Evolutionary conservation across 1,140 invertebrate species (phyloP), one percentile per base, ranked within the genome.

Genomic region (Octopus sinensis): DNA sequence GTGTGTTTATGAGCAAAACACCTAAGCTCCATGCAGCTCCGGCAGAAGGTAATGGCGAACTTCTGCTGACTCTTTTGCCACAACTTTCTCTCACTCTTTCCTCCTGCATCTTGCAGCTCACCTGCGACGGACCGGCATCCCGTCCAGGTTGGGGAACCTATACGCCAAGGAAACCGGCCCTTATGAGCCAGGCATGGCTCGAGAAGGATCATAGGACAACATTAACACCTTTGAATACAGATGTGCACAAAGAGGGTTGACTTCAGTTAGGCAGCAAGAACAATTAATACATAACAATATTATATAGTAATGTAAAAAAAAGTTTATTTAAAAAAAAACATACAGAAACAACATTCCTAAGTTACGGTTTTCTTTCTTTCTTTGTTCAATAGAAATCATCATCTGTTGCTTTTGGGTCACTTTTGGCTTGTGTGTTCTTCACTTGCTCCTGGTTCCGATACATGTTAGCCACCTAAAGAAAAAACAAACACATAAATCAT

Each of bases 401-500:
- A 9, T 88, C 84, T 6, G 85, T 85, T 9, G 83, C 87, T 9
- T 77, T 84, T 4, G 82, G 79, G n/a, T 82, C 82, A 12, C 56
- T 54, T 80, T 81, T 81, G 43, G 77, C 84, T 52, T 92, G 87
- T 85, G 94, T 93, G 91, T 97, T 97, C 88, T 96, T 95, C 43
- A 98, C 95, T 90, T 96, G 95, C 86, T 98, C 96, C 91, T 98
- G 97, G 86, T 93, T 95, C 5, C 93, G 94, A 90, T 98, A 99
- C 94, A 95, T 92, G 30, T 94, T 92, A 43, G 93, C 93, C 82
- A 94, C 92, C 93, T 93, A 85, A 43, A 87, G 85, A 82, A 82
- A 6, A 84, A 68, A 83, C n/a, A 83, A 56, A 54, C 43, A 30
- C 51, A 80, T 17, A 53, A 13, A 68, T 68, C 30, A 79, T 82